phyloP scores from a whole-genome alignment of 2,113 vertebrate genomes.

The Petrocephalus microphthalmus region DNA sequence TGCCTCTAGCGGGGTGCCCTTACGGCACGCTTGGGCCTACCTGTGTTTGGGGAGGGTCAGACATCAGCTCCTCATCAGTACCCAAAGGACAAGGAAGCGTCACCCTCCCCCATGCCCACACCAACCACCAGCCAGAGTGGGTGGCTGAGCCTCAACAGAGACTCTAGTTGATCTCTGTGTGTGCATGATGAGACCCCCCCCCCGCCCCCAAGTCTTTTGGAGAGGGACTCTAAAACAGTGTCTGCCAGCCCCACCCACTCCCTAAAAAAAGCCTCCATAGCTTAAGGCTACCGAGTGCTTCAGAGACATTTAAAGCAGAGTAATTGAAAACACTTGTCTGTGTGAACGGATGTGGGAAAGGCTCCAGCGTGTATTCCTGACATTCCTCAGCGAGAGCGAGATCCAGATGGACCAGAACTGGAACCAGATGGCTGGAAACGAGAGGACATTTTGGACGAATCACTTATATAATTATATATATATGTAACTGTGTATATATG shows the following conservation, averaged over 20 bases:
- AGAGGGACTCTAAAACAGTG: neutral
- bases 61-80: neutral
- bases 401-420: constrained; percentile 71
- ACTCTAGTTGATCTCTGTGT: neutral
- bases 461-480: neutral
- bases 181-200: neutral
- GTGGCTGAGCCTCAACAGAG: neutral
- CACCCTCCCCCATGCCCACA: neutral
- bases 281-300: constrained; percentile 41
- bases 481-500: neutral
- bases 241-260: neutral
- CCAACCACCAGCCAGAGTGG: neutral
- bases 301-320: constrained; percentile 61
- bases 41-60: neutral
- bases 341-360: constrained; percentile 69
- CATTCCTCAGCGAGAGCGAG: constrained; percentile 63
- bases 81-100: neutral
- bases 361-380: constrained; percentile 69
- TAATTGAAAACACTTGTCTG: constrained; percentile 69
- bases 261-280: constrained; percentile 39
- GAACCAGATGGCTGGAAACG: constrained; percentile 62
- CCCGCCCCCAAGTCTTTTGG: neutral
- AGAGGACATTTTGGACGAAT: constrained; percentile 24
- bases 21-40: neutral
- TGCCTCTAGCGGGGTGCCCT: no score